phyloP scores from a whole-genome alignment of 2,113 vertebrate species.

The Benitochromis conjunctus region DNA sequence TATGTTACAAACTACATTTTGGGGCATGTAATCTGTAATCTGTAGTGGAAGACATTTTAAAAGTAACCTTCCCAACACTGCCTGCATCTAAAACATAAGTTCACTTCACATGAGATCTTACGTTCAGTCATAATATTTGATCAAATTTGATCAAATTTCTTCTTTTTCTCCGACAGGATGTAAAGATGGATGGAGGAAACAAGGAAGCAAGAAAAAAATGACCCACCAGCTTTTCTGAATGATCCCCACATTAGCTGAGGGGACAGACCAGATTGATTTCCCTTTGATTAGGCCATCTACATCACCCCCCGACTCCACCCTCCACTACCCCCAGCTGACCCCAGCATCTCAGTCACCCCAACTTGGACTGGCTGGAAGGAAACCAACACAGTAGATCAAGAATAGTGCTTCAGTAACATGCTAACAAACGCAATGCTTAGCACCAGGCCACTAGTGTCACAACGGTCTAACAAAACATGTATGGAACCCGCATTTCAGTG shows the following conservation, averaged over 20 bases:
- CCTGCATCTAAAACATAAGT: neutral
- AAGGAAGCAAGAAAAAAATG: neutral
- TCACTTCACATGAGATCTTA: neutral
- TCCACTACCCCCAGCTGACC: neutral
- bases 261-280: conserved; percentile 33
- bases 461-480: conserved; percentile 38
- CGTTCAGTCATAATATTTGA: neutral
- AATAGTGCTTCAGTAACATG: conserved; percentile 63
- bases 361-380: conserved; percentile 2
- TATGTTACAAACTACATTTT: no score
- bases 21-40: no score
- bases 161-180: conserved; percentile 53
- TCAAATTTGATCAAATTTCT: neutral
- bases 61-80: no score
- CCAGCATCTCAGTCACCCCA: neutral
- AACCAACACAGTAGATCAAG: conserved; percentile 30
- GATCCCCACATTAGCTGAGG: conserved; percentile 6
- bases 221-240: conserved; percentile 49
- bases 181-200: conserved; percentile 25
- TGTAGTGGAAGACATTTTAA: no score
- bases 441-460: conserved; percentile 43
- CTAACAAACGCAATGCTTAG: conserved; percentile 55
- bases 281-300: conserved; percentile 27
- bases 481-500: conserved; percentile 52
- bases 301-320: neutral